These are phyloP conservation scores for Chionoecetes opilio DNA, from an alignment of 1,140 invertebrate species.

Conservation along the genomic window DNA sequence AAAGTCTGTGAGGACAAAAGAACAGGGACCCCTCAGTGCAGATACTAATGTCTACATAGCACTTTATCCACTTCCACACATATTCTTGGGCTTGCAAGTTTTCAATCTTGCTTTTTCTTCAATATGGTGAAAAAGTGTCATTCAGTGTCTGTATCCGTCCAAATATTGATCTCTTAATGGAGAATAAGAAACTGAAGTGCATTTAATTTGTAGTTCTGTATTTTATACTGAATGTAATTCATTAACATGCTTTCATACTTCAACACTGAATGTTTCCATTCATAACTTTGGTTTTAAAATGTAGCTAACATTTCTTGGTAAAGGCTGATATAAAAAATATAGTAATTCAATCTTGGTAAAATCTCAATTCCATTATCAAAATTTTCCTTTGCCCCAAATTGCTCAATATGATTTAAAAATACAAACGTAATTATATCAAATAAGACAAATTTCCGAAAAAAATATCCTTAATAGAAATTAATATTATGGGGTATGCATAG, in stretches of 20 bases:
- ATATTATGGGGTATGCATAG: conserved; percentile 6
- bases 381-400: neutral
- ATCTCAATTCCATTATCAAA: neutral
- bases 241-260: conserved; percentile 3
- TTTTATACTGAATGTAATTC: conserved; percentile 22
- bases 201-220: conserved; percentile 17
- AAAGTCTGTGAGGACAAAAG: conserved; percentile 66
- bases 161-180: neutral
- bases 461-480: neutral
- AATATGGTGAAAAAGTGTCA: neutral
- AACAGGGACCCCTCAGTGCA: conserved; percentile 59
- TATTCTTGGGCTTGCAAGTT: neutral
- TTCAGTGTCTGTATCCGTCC: neutral
- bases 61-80: conserved; percentile 40
- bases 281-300: conserved; percentile 18
- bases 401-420: neutral
- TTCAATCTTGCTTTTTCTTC: neutral
- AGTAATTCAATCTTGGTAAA: conserved; percentile 5
- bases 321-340: conserved; percentile 31
- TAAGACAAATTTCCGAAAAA: neutral
- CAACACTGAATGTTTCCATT: conserved; percentile 5
- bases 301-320: conserved; percentile 7
- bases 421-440: neutral
- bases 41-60: conserved; percentile 51
- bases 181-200: neutral